Evolutionary conservation across 1,140 invertebrate species (phyloP).

Genomic region (Calosoma granatense): DNA sequence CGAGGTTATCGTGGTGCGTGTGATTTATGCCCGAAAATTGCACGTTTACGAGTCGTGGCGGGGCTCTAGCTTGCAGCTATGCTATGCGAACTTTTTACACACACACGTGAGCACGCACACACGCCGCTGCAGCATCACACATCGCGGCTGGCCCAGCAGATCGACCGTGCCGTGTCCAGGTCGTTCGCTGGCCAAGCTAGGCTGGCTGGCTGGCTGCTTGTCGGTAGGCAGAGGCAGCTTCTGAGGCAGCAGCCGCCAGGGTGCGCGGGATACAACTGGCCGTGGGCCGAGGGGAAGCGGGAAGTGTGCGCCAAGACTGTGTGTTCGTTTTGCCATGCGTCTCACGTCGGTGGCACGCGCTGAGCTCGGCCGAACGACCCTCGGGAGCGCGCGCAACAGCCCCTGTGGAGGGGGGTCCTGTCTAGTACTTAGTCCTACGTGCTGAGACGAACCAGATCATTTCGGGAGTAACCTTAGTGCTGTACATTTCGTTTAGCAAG

Average conservation of each 20-base stretch:
- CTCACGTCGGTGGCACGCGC: constrained; percentile 29
- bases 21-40: background rate
- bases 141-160: no score
- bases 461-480: constrained; percentile 11
- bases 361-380: constrained; percentile 17
- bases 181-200: background rate
- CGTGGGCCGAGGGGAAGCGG: background rate
- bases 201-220: background rate
- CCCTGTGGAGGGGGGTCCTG: constrained; percentile 16
- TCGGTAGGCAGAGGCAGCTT: background rate
- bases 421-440: constrained; percentile 5
- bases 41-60: background rate
- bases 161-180: no score
- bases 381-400: constrained; percentile 15
- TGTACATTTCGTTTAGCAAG: constrained; percentile 1
- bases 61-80: background rate
- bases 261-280: constrained; percentile 5
- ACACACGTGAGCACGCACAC: background rate
- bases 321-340: constrained; percentile 28
- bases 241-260: background rate
- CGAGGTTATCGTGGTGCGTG: background rate
- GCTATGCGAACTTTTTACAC: background rate
- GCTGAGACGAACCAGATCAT: background rate
- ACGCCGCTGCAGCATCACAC: background rate
- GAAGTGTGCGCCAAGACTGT: constrained; percentile 3